Conservation (phyloP, 2,797 vertebrate genomes). For the Miichthys miiuy region DNA sequence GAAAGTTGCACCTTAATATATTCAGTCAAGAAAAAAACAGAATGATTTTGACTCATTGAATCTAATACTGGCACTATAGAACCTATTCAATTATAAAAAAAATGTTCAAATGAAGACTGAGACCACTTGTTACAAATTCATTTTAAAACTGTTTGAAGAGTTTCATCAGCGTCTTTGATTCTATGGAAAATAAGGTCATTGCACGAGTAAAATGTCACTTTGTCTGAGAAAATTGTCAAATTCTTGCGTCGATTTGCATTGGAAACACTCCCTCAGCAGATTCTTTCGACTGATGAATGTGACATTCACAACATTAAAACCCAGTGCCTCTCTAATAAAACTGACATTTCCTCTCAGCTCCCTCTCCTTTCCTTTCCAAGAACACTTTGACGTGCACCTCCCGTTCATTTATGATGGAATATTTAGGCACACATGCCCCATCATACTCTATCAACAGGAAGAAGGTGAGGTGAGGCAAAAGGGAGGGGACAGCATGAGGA, state of each 20-base stretch:
- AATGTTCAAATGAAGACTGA: neutral
- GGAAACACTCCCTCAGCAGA: neutral
- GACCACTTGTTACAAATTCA: neutral
- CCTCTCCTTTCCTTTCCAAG: neutral
- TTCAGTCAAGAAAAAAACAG: conserved; percentile 11
- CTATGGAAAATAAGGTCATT: neutral
- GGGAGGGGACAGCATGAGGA: conserved; percentile 15
- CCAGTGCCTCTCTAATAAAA: neutral
- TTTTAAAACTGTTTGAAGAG: neutral
- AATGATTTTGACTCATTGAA: neutral
- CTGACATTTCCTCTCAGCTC: neutral
- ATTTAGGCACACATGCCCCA: neutral
- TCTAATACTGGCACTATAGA: neutral
- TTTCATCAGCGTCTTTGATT: neutral
- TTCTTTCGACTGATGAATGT: neutral
- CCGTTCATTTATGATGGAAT: conserved; percentile 1
- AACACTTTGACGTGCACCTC: neutral
- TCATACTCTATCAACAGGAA: neutral
- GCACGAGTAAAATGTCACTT: neutral
- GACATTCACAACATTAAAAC: neutral
- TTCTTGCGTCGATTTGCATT: neutral
- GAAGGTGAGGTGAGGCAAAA: neutral
- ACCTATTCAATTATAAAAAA: neutral
- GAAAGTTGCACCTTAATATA: conserved; percentile 6
- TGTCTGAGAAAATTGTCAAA: neutral